Conservation (phyloP, 2,797 vertebrate species). For the Sebastolobus alascanus region DNA sequence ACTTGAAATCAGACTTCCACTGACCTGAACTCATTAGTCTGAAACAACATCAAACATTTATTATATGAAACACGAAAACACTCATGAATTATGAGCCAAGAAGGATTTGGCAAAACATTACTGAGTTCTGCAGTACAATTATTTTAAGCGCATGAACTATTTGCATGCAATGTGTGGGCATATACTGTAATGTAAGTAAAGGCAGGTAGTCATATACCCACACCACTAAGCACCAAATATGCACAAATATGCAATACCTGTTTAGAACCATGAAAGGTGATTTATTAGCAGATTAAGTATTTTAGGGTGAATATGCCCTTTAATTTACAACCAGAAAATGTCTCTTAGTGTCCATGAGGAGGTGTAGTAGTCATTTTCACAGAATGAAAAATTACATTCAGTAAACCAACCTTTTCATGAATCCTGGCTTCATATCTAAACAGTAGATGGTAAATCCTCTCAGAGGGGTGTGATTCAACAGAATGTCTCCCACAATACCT, state of each 20-base stretch:
- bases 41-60: conserved; percentile 33
- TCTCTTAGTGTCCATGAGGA: not conserved
- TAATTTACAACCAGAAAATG: not conserved
- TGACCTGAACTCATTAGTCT: conserved; percentile 78
- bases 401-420: conserved; percentile 88
- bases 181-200: not conserved
- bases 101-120: not conserved
- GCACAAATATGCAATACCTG: not conserved
- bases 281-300: not conserved
- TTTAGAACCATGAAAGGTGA: not conserved
- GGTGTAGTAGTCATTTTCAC: not conserved
- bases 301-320: not conserved
- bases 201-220: not conserved
- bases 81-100: not conserved
- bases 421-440: conserved; percentile 91
- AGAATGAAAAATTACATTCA: not conserved
- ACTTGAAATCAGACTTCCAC: conserved; percentile 83
- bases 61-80: not conserved
- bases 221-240: not conserved
- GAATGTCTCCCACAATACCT: conserved; percentile 93
- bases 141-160: not conserved
- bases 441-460: conserved; percentile 92
- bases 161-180: not conserved
- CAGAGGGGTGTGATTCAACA: conserved; percentile 87
- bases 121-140: not conserved